Percentiles rank a stretch among this genome's conserved stretches.
phyloP scores from a whole-genome alignment of 92 coral and sea anemone genomes.

The Phenganax subtilis region DNA sequence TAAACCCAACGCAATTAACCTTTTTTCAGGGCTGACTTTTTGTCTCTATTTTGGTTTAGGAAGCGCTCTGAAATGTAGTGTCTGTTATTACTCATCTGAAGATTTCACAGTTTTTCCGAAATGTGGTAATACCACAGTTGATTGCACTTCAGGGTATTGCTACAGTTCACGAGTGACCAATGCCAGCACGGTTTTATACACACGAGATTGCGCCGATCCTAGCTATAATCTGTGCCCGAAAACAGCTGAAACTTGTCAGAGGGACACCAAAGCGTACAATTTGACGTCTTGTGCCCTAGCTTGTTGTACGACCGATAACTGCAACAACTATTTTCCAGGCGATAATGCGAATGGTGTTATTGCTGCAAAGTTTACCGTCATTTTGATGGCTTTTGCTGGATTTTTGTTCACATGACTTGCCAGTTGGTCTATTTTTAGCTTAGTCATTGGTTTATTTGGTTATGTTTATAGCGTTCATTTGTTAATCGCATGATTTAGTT shows the following conservation, averaged over 20 bases:
- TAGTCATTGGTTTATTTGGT: no score
- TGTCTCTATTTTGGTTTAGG: not conserved
- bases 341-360: not conserved
- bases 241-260: not conserved
- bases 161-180: not conserved
- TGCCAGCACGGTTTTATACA: no score
- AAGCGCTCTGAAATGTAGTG: not conserved
- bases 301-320: not conserved
- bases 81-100: not conserved
- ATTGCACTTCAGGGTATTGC: not conserved
- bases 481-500: no score
- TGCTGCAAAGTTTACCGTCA: not conserved
- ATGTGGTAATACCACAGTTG: not conserved
- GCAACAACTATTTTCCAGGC: conserved; percentile 14
- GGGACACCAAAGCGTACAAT: not conserved
- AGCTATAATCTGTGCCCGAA: not conserved
- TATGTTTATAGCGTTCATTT: no score
- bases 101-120: not conserved
- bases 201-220: not conserved
- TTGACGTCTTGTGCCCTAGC: not conserved
- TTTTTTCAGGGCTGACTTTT: not conserved
- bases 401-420: no score
- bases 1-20: no score
- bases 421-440: no score
- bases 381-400: not conserved